Evolutionary conservation across 2,113 vertebrate species (phyloP).

Genomic region (Mobula hypostoma): DNA sequence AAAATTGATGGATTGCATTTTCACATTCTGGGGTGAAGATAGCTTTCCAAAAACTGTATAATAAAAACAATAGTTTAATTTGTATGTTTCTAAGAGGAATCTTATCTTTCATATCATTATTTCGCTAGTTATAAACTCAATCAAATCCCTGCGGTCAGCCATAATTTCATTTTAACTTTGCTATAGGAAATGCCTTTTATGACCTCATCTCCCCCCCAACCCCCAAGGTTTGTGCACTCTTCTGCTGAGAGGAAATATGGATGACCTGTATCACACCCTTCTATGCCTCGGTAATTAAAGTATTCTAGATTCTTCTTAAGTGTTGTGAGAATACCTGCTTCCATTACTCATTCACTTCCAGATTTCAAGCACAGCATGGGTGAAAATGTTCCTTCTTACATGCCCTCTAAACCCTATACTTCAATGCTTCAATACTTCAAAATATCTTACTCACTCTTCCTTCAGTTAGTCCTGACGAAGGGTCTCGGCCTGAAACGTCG

Average conservation of each 20-base stretch:
- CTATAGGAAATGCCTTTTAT: neutral
- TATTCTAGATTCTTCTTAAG: too few species aligned
- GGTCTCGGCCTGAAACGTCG: too few species aligned
- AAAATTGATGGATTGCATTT: constrained; percentile 28
- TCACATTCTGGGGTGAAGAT: constrained; percentile 18
- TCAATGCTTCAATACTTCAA: too few species aligned
- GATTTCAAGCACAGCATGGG: too few species aligned
- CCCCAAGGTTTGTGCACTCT: neutral
- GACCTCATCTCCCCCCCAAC: neutral
- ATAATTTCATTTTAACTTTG: neutral
- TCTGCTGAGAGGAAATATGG: neutral
- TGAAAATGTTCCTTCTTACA: too few species aligned
- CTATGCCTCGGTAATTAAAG: too few species aligned
- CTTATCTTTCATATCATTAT: neutral
- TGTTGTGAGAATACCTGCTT: too few species aligned
- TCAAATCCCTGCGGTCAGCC: neutral
- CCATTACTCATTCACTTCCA: too few species aligned
- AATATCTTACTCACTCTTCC: too few species aligned
- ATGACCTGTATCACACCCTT: neutral
- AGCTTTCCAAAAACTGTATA: neutral
- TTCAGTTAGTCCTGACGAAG: too few species aligned
- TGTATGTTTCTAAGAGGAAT: neutral
- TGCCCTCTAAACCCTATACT: too few species aligned
- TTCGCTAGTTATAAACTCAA: too few species aligned
- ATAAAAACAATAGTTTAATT: neutral